Evolutionary conservation across 2,113 vertebrate species (phyloP), one percentile per base, ranked within the genome.

Genomic region (Hippocampus barbouri): DNA sequence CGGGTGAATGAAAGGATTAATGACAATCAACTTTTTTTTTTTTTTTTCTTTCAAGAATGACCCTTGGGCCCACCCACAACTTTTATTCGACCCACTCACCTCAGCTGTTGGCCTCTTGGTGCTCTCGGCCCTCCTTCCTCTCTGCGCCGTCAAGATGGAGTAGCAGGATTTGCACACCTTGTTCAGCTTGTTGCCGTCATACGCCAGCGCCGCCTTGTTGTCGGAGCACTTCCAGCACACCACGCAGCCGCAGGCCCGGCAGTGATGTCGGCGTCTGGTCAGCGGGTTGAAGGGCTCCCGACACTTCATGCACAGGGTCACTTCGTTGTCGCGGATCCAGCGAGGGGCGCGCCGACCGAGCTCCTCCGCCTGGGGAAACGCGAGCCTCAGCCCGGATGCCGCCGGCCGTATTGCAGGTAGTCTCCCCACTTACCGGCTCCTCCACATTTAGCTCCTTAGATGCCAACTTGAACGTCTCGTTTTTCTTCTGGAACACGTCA

Each of bases 191-290:
- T 94, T 94, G 0, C 92, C 84, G 2, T 98, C 96, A 1, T 98
- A 98, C 74, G 94, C 91, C 0, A 98, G 90, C 40, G 94, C 85
- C 68, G 89, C 94, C 88, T 98, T 98, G 81, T 96, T 91, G 85
- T 98, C 97, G 7, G 96, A 98, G 86, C 97, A 98, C 85, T 95
- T 98, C 94, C 95, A 95, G 74, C 96, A 98, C 75, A 98, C 96
- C 84, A 98, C 96, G 0, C 91, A 94, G 74, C 96, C 96, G 67
- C 97, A 98, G 0, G 97, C 96, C 68, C 96, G 87, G 78, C 96
- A 98, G 72, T 98, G 96, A 72, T 98, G 97, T 65, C 96, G 86
- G 57, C 97, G 92, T 69, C 96, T 90, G 0, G 95, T 98, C 82
- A 98, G 88, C 0, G 96, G 93, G 0, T 97, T 96, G 78, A 98